Evolutionary conservation across 2,113 vertebrate species (phyloP), one percentile per base, ranked within the genome.

Genomic region (Xenus cinereus): DNA sequence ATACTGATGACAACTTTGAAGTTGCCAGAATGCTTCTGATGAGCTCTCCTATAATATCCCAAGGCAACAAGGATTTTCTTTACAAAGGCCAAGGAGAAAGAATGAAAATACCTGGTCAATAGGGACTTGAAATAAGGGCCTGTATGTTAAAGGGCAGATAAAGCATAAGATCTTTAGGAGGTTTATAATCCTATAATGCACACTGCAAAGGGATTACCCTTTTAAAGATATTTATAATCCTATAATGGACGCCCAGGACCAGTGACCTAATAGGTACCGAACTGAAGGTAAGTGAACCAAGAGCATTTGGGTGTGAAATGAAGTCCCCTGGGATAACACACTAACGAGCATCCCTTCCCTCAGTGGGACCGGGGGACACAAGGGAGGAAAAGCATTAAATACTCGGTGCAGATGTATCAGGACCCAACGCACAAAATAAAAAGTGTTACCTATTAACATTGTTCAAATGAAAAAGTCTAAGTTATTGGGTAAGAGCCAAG

Each of bases 221-320:
- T 97, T 96, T 91, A 97, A 95, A 95, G 95, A 94, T 94, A 97
- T 95, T 94, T 95, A 96, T 97, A 97, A 97, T 95, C 96, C 96
- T 85, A 95, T 97, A 97, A 97, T 97, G 94, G 95, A 97, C 89
- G 91, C 80, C 92, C 84, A 78, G 82, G 92, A 62, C 81, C 89
- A 76, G 84, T 94, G 97, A 97, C 84, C 94, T 97, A 95, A 97
- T 83, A 84, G 93, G 84, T 89, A 76, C 80, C 2, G 0, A 89
- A 28, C 24, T 3, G 86, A 73, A 93, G 85, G 94, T 62, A 87
- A 91, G 95, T 9, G 80, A 95, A 94, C 19, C 84, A 50, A 32
- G 89, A 89, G 91, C 95, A 74, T 78, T 28, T 82, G 71, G 96
- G 96, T 91, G 94, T 97, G 94, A 97, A 96, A 95, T 89, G 89